A percentile compares a stretch with the other conserved stretches of the same genome.
phyloP scores from a whole-genome alignment of 2,113 vertebrate species.

The Bucco capensis region DNA sequence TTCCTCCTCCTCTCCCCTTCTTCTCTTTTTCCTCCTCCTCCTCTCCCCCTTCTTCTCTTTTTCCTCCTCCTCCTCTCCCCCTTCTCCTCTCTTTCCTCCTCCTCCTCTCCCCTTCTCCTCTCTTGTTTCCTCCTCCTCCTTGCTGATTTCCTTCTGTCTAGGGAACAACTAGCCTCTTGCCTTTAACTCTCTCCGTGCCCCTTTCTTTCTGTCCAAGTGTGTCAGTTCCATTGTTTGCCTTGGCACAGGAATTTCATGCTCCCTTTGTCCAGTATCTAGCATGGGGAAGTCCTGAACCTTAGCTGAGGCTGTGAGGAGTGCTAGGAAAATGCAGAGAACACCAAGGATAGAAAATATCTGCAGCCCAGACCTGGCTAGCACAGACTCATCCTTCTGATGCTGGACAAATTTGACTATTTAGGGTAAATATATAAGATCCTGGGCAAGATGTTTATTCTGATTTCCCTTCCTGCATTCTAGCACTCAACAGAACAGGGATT shows the following conservation, averaged over 20 bases:
- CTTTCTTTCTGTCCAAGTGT: neutral
- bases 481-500: neutral
- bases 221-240: neutral
- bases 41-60: too few relatives aligned
- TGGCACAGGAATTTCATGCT: neutral
- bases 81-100: fast-evolving
- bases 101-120: neutral
- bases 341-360: neutral
- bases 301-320: neutral
- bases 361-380: neutral
- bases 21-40: too few relatives aligned
- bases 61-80: too few relatives aligned
- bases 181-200: neutral
- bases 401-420: neutral
- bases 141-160: neutral
- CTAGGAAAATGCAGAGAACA: neutral
- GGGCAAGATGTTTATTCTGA: neutral
- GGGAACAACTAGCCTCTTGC: neutral
- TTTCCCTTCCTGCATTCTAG: neutral
- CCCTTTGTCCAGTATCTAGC: neutral
- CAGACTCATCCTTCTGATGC: neutral
- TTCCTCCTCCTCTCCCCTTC: too few relatives aligned
- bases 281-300: neutral
- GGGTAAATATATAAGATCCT: neutral
- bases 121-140: too few relatives aligned